A percentile compares a stretch with the other conserved stretches of the same genome.
phyloP scores from a whole-genome alignment of 1,140 invertebrate genomes.

The Drosophila nigrodunni region DNA sequence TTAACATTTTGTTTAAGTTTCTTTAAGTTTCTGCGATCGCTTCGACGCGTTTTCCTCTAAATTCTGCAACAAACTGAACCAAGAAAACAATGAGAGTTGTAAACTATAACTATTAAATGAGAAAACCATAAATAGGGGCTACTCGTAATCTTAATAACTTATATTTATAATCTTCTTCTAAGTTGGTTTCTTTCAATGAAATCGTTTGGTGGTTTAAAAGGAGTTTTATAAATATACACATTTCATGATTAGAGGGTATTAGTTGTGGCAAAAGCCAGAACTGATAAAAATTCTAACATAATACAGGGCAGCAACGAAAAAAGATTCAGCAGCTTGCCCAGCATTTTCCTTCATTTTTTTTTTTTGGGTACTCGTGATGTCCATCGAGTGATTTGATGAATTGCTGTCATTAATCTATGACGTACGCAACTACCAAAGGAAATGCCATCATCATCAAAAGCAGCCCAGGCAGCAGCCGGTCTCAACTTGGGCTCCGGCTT shows the following conservation, averaged over 20 bases:
- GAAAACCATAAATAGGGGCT: no score
- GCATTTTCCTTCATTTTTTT: slow-evolving; percentile 57
- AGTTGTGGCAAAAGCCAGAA: neutral
- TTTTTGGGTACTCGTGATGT: slow-evolving; percentile 77
- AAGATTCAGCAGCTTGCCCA: slow-evolving; percentile 54
- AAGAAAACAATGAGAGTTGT: no score
- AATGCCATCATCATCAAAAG: slow-evolving; percentile 84
- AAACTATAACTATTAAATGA: no score
- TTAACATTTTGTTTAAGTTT: neutral
- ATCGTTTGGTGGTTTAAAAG: neutral
- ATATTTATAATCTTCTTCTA: no score
- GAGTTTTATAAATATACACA: neutral
- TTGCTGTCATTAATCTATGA: slow-evolving; percentile 85
- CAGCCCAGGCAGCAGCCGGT: slow-evolving; percentile 56
- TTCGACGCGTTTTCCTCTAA: no score
- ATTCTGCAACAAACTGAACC: no score
- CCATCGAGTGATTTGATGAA: slow-evolving; percentile 85
- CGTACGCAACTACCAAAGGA: slow-evolving; percentile 84
- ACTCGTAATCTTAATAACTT: no score
- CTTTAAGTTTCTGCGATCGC: no score
- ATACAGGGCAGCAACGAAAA: slow-evolving; percentile 8
- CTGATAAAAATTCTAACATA: neutral
- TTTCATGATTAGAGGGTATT: slow-evolving; percentile 1
- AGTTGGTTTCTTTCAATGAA: no score
- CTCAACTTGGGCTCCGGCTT: slow-evolving; percentile 6